Conservation (phyloP, 1,140 invertebrate genomes). For the Diorhabda carinulata region DNA sequence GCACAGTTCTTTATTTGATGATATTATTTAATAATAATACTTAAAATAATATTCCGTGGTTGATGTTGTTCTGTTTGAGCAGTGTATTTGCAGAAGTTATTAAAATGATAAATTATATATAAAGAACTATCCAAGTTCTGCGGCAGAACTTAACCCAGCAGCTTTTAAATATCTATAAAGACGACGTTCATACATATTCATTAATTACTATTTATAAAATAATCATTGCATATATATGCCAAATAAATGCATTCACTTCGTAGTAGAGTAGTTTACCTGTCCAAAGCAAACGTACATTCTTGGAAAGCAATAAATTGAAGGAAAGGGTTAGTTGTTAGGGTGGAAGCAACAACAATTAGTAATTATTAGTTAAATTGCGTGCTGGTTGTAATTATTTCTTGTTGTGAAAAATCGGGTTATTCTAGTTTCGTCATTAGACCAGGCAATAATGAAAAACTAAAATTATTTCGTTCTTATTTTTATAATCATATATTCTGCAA, state of each 20-base stretch:
- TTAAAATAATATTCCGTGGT: too few species aligned
- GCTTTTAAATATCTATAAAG: too few species aligned
- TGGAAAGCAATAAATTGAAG: conserved; percentile 31
- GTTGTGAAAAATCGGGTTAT: conserved; percentile 35
- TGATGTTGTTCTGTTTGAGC: too few species aligned
- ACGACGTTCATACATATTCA: not conserved
- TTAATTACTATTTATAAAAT: not conserved
- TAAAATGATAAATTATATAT: too few species aligned
- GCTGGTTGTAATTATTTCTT: conserved; percentile 35
- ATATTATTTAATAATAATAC: too few species aligned
- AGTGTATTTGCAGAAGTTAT: too few species aligned
- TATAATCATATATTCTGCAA: too few species aligned
- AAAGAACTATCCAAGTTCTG: too few species aligned
- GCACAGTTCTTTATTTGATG: too few species aligned
- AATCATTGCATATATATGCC: not conserved
- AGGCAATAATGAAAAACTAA: not conserved
- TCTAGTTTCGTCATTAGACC: not conserved
- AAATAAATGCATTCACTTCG: not conserved
- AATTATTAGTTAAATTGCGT: conserved; percentile 41
- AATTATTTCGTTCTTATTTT: too few species aligned
- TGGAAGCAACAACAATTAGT: conserved; percentile 32
- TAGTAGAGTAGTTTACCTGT: not conserved
- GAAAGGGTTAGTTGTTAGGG: conserved; percentile 27
- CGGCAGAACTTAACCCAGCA: too few species aligned
- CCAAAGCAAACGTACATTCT: not conserved